Base-by-base conservation (phyloP, 2,113 vertebrate genomes). In the Bettongia penicillata region DNA sequence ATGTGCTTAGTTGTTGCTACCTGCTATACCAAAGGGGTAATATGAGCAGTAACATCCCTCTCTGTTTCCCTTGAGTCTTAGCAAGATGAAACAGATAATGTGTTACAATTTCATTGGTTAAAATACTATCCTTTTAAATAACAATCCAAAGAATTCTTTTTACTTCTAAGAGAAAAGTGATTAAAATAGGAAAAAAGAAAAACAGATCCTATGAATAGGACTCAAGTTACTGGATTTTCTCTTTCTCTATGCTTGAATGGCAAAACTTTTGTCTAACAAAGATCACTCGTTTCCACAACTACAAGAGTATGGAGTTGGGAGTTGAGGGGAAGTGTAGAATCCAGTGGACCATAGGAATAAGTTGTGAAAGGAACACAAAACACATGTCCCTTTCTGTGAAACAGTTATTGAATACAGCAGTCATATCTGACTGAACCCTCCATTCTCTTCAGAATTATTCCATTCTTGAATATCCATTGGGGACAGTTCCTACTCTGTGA, bases 101-200 rank as follows among this genome's bases (percentile, higher is more conserved):
- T 0, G 92, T 51, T 90, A 93, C 91, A 43, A 14, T 51, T 94
- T 91, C 50, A 0, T 0, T 47, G 0, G 68, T 68, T 95, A 94
- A 77, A 93, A 91, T 16, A 84, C 94, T 91, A 47, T 94, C 93
- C 48, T 90, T 89, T 89, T 51, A 53, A 91, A 90, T 68, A 53
- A 92, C 0, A 0, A 48, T 51, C 68, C 77, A 37, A 31, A 84
- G 94, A 93, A 77, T n/a, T 77, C 14, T 77, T 3, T n/a, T 77
- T 10, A 77, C 37, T 77, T 77, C 14, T n/a, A n/a, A 77, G 37
- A 77, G 37, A 14, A 11, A 68, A 68, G 12, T 77, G 14, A n/a
- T n/a, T 77, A n/a, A 19, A 68, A 68, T 14, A 37, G 1, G 6
- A 7, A n/a, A 37, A 77, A 77, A 77, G 31, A 77, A 77, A 77